Base-by-base conservation (phyloP, 1,140 invertebrate species). In the Trialeurodes vaporariorum region DNA sequence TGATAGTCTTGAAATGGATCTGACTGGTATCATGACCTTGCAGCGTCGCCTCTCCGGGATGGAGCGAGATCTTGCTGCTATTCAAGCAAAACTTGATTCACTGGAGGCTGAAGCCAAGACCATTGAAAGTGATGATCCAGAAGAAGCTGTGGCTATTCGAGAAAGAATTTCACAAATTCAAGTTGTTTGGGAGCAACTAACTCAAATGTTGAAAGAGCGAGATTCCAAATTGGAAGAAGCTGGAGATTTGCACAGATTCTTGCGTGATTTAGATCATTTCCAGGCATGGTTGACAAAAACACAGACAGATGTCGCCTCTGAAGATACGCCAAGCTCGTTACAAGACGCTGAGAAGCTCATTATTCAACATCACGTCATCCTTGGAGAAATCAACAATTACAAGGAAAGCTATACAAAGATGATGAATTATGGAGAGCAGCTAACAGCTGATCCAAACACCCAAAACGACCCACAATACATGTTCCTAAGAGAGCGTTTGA, bases 231-330 rank as follows among this genome's bases (percentile, higher is more conserved):
- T 99, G 75, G 97, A 98, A 79, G 98, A 99, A 79, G 96, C 96
- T 60, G 96, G 96, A 70, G 98, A 99, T 76, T 81, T 99, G 66
- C 98, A 99, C 76, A 86, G 96, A 64, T 99, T 99, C 89, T 82
- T 99, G 69, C 90, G 96, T 59, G 97, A 99, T 78, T 85, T 99
- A 70, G 98, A 99, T 80, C 97, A 99, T 81, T 99, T 99, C 94
- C 96, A 98, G 80, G 86, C 93, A 0, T 99, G 98, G 98, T 83
- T 99, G 67, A 96, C 95, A 61, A 96, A 96, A 78, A 98, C 96
- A 0, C 96, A 99, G 79, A 95, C 90, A 1, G 93, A 98, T 78
- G 90, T 99, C 27, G 97, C 98, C 21, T 97, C 94, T 12, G 96
- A 99, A 81, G 98, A 99, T 76, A 95, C 92, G 68, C 97, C 98